Evolutionary conservation across 23 tunicate genomes (phyloP).

Genomic region (Ascidia mentula): DNA sequence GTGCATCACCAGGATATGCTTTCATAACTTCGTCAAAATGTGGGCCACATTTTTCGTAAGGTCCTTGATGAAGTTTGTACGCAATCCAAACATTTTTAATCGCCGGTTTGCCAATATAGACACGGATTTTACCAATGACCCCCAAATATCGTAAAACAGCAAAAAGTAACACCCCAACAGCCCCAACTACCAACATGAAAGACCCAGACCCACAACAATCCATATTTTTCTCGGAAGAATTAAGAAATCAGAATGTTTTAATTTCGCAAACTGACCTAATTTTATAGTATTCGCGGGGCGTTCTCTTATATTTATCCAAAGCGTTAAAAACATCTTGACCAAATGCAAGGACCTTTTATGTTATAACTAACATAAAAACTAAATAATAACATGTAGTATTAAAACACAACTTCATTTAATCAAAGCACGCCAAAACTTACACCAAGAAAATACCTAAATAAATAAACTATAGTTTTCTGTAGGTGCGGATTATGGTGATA

Average conservation of each 20-base stretch:
- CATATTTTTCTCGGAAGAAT: too few relatives aligned
- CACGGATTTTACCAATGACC: slow-evolving; percentile 9
- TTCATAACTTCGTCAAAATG: slow-evolving; percentile 30
- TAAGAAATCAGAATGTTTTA: too few relatives aligned
- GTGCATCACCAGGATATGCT: slow-evolving; percentile 23
- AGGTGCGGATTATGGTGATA: neutral
- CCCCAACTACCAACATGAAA: too few relatives aligned
- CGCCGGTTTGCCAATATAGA: slow-evolving; percentile 26
- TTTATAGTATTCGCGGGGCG: too few relatives aligned
- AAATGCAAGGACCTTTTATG: neutral
- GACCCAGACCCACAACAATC: too few relatives aligned
- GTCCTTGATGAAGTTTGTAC: slow-evolving; percentile 25
- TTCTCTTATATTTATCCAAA: too few relatives aligned
- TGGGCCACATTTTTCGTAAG: slow-evolving; percentile 46
- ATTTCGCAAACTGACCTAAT: too few relatives aligned
- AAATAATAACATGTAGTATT: too few relatives aligned
- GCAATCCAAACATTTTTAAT: slow-evolving; percentile 48
- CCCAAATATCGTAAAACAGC: slow-evolving; percentile 24
- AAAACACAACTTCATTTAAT: neutral
- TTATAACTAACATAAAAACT: neutral
- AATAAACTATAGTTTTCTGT: neutral
- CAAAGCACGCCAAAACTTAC: neutral
- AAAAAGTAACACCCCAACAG: neutral
- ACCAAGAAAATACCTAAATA: neutral
- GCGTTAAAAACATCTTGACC: too few relatives aligned